Percentiles rank a stretch among this genome's conserved stretches.
Conservation (phyloP, 2,113 vertebrate genomes). For the Setophaga petechia region DNA sequence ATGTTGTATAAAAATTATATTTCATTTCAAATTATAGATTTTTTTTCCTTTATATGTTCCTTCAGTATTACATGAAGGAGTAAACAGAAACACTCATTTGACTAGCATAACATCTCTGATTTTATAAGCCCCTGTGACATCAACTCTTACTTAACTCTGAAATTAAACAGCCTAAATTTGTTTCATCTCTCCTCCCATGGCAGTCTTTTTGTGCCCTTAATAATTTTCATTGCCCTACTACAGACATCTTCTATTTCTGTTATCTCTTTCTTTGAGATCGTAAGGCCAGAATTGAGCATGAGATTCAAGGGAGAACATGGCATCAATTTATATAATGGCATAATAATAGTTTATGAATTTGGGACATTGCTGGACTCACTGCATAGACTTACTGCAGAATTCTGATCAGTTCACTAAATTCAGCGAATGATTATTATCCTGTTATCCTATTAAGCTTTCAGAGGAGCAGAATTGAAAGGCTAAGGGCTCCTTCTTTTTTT, state of each 20-base stretch:
- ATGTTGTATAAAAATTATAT: not conserved
- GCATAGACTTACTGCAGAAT: not conserved
- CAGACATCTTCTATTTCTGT: not conserved
- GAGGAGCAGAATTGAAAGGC: not conserved
- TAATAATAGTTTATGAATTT: conserved; percentile 14
- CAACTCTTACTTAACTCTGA: not conserved
- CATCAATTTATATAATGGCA: conserved; percentile 36
- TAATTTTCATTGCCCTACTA: not conserved
- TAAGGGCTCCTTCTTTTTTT: not conserved
- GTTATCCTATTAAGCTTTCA: not conserved
- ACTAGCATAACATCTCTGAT: not conserved
- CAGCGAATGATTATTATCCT: not conserved
- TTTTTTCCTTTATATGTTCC: not conserved
- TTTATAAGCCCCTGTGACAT: not conserved
- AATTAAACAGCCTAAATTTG: not conserved
- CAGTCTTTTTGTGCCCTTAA: not conserved
- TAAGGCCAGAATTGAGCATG: not conserved
- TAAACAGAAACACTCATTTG: not conserved
- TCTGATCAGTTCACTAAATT: not conserved
- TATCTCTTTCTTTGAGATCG: not conserved
- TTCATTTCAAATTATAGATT: not conserved
- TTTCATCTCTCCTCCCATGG: not conserved
- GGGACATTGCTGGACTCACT: not conserved
- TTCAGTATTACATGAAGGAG: not conserved
- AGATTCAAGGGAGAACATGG: not conserved